Evolutionary conservation across 2,797 vertebrate genomes (phyloP), one percentile per base, ranked within the genome.

Genomic region (Mormyrus hasselquistii): DNA sequence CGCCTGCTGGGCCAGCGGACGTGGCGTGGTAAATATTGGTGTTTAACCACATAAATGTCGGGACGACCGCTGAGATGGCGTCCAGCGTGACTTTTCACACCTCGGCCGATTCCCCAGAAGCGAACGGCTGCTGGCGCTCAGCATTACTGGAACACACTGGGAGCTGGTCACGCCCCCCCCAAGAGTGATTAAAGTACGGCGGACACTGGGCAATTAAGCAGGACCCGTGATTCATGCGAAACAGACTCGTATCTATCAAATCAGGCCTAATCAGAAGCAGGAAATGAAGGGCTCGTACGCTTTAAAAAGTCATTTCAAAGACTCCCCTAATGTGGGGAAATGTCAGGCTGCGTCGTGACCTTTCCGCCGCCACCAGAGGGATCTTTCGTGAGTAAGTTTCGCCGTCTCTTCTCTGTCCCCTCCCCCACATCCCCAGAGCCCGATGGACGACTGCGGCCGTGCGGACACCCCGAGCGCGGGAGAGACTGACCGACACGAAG

Each of bases 11-110:
- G 90, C 16, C 79, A 19, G 88, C 69, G 82, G 59, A 87, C 86
- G 89, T 89, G 86, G 88, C 88, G 86, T 62, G 87, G 88, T 89
- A 90, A 90, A 90, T 86, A 90, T 62, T 38, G 79, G 79, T 86
- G 88, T 90, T 88, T 89, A 89, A 89, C 41, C 29, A 59, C 73
- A 73, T 59, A 59, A 88, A 88, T 84, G 87, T 88, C 89, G 82
- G 89, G 44, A 22, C 22, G 50, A 34, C 87, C 38, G 16, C 79
- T 34, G 73, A 65, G 62, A 87, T 25, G 14, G 4, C 0, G 16
- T 62, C 84, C 25, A 16, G 44, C n/a, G 4, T 52, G 19, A 62
- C 34, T 52, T 85, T 85, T 65, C 55, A 29, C n/a, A 44, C 9
- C 50, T 49, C 25, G 7, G 82, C 47, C 1, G 29, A 87, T 57